A percentile compares a stretch with the other conserved stretches of the same genome.
Evolutionary conservation across 2,113 vertebrate species (phyloP).

Genomic region (Antechinus flavipes): DNA sequence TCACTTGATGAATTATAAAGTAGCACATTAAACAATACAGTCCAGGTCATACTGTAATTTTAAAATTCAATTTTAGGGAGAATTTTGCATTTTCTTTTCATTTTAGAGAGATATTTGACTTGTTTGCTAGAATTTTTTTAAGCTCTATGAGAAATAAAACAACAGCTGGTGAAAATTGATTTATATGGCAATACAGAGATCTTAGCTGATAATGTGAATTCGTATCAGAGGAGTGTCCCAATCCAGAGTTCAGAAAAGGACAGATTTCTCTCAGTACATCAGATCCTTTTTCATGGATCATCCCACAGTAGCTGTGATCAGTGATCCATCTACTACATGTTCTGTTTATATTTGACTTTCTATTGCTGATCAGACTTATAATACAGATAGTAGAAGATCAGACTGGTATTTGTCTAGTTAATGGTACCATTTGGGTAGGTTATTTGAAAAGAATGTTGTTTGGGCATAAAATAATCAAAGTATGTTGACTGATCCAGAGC

Average conservation of each 20-base stretch:
- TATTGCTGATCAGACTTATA: constrained; percentile 55
- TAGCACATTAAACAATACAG: not conserved
- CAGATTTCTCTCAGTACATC: not conserved
- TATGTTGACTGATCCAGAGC: constrained; percentile 29
- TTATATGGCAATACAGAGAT: constrained; percentile 36
- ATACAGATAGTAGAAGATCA: constrained; percentile 58
- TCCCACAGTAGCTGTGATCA: constrained; percentile 34
- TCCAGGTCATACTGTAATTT: constrained; percentile 4
- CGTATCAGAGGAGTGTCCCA: not conserved
- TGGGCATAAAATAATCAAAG: constrained; percentile 53
- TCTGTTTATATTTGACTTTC: constrained; percentile 32
- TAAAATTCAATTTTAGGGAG: constrained; percentile 32
- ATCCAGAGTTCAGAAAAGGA: constrained; percentile 25
- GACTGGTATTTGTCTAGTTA: constrained; percentile 50
- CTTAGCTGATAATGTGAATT: constrained; percentile 5
- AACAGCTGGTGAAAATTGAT: constrained; percentile 66
- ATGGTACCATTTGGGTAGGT: not conserved
- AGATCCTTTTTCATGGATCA: constrained; percentile 41
- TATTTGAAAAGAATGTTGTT: constrained; percentile 48
- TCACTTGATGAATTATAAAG: constrained; percentile 41
- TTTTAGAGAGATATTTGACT: constrained; percentile 28
- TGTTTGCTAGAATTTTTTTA: constrained; percentile 45
- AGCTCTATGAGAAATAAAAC: not conserved
- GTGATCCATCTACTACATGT: constrained; percentile 35
- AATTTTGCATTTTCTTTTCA: constrained; percentile 30